Conservation (phyloP, 1,140 invertebrate genomes). For the Contarinia nasturtii region DNA sequence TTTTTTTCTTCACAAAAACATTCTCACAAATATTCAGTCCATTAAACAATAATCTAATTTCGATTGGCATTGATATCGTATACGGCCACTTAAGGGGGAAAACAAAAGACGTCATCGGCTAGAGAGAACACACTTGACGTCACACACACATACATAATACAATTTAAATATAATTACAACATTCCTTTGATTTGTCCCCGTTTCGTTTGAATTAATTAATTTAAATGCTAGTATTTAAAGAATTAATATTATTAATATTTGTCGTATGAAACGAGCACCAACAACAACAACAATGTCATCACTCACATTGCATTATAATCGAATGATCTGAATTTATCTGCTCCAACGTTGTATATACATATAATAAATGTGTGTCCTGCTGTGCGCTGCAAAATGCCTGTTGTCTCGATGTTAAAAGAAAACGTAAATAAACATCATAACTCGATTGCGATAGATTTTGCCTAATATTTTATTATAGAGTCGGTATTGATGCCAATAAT, state of each 20-base stretch:
- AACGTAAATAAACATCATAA: not conserved
- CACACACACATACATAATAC: conserved; percentile 1
- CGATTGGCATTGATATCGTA: not conserved
- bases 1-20: not conserved
- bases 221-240: not conserved
- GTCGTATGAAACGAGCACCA: not conserved
- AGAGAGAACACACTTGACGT: conserved; percentile 12
- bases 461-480: not conserved
- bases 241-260: not conserved
- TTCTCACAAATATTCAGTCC: not conserved
- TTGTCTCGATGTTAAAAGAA: not conserved
- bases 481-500: too few species aligned
- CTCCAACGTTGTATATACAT: not conserved
- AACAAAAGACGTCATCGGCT: conserved; percentile 7
- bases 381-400: not conserved
- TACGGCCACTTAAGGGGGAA: not conserved
- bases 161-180: not conserved
- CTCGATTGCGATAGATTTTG: not conserved
- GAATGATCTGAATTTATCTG: not conserved
- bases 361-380: not conserved
- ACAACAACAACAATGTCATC: not conserved
- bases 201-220: not conserved
- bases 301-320: not conserved
- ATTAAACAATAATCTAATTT: not conserved
- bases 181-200: not conserved